Conservation (phyloP, 2,113 vertebrate species). For the Tympanuchus pallidicinctus region DNA sequence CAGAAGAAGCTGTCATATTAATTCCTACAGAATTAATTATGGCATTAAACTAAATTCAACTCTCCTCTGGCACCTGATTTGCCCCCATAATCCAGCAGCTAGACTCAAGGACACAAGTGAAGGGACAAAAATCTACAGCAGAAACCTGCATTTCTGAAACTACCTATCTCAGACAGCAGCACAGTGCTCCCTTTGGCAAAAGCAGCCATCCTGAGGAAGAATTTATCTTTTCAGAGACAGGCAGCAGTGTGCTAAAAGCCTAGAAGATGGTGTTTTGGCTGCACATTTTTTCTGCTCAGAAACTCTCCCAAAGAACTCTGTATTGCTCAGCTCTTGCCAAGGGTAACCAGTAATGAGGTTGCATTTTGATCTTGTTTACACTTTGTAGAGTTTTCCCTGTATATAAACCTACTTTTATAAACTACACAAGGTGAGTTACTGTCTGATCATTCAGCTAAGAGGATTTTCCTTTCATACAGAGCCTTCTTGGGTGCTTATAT, state of each 20-base stretch:
- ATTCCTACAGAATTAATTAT: slow-evolving; percentile 32
- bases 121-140: not conserved
- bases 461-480: not conserved
- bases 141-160: slow-evolving; percentile 5
- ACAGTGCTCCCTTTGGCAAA: slow-evolving; percentile 30
- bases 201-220: not conserved
- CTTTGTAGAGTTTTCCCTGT: not conserved
- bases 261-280: slow-evolving; percentile 55
- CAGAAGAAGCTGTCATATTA: not conserved
- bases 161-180: not conserved
- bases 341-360: slow-evolving; percentile 22
- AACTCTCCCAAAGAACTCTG: slow-evolving; percentile 7
- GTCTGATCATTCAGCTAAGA: slow-evolving; percentile 21
- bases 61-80: slow-evolving; percentile 4
- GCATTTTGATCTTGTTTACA: slow-evolving; percentile 50
- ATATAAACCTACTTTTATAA: slow-evolving; percentile 24
- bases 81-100: not conserved
- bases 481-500: not conserved
- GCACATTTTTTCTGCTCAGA: slow-evolving; percentile 36
- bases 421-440: not conserved
- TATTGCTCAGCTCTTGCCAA: not conserved
- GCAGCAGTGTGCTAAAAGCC: slow-evolving; percentile 36
- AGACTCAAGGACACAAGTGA: not conserved
- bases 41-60: not conserved
- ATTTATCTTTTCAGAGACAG: slow-evolving; percentile 50